Base-by-base conservation (phyloP, 2,113 vertebrate species). In the Tragelaphus imberbis region DNA sequence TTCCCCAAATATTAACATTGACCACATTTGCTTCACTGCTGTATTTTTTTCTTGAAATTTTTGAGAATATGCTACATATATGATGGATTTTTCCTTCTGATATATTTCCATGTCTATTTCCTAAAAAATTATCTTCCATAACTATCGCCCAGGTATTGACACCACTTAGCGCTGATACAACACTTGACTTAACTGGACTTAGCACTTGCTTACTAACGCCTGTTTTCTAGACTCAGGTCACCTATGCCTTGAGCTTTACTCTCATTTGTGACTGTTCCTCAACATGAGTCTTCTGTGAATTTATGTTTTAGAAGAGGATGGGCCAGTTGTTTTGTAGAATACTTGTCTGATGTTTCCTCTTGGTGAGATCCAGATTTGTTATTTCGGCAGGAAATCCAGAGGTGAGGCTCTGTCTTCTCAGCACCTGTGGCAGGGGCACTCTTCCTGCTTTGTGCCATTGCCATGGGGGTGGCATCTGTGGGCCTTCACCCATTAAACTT, bases 161-260 rank as follows among this genome's bases (percentile, higher is more conserved):
- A 8, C 25, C 13, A 19, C 3, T 17, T n/a, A 28, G 56, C 5
- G 0, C 6, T 63, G 55, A 30, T 40, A 10, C 5, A 12, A 7
- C 21, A 3, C 10, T 15, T 27, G 63, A 51, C n/a, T 4, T 53
- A 14, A 19, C 8, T 71, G 30, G n/a, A 23, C 33, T 16, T n/a
- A 28, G 44, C 21, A 1, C 1, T 21, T n/a, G 6, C 5, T 61
- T 61, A 6, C 33, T 2, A 30, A 75, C 0, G 40, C 21, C 30
- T 10, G 13, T 55, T 58, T 47, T 58, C 63, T 51, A 5, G 68
- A 63, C 44, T 53, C 28, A 14, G 61, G 28, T 49, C 61, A 36
- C 5, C 2, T 8, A 2, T 51, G 19, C 5, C 0, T 12, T 21
- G 59, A 75, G 16, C 19, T 19, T 15, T 58, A 7, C 51, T 8